Base-by-base conservation (phyloP, 2,113 vertebrate genomes). In the Pelmatolapia mariae region DNA sequence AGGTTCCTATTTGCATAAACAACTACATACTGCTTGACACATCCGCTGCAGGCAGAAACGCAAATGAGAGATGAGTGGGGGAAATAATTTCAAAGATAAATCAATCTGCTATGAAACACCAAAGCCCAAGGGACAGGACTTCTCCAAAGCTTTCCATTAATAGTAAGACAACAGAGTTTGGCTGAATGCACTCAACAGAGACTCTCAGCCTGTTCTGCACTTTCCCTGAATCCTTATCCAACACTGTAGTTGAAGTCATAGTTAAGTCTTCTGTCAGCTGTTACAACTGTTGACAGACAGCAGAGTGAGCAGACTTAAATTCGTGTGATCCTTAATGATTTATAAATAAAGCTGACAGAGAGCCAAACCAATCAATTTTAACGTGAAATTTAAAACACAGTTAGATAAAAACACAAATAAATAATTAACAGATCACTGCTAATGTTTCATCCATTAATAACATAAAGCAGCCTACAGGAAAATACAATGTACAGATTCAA, bases 71-170 rank as follows among this genome's bases (percentile, higher is more conserved):
- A 90, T 84, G 61, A 87, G 66, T 45, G 76, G 73, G 90, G 91
- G 84, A 80, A 90, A 89, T 89, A 33, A 86, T 86, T 89, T 84
- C 59, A 87, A 82, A 78, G 84, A 91, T 87, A 50, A 91, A 91
- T 93, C 87, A 90, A 87, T 89, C 88, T 85, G 87, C 89, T 86
- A 86, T 84, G 87, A 85, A 89, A 85, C 82, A 43, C 56, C 15
- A 26, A 5, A 4, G 29, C 86, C 76, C 85, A 47, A 47, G 91
- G 68, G 90, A 90, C 63, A 38, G 47, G 71, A 86, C 6, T 81
- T 86, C 66, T 84, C 80, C 88, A 80, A 86, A 89, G 86, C 87
- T 57, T 79, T 91, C 90, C 90, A 89, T 90, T 92, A 91, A 91
- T 88, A 94, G 91, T 59, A 86, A 87, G 53, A 89, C 89, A 91